phyloP scores from a whole-genome alignment of 2,888 invertebrate genomes.

The Gisinianus flammeolus region DNA sequence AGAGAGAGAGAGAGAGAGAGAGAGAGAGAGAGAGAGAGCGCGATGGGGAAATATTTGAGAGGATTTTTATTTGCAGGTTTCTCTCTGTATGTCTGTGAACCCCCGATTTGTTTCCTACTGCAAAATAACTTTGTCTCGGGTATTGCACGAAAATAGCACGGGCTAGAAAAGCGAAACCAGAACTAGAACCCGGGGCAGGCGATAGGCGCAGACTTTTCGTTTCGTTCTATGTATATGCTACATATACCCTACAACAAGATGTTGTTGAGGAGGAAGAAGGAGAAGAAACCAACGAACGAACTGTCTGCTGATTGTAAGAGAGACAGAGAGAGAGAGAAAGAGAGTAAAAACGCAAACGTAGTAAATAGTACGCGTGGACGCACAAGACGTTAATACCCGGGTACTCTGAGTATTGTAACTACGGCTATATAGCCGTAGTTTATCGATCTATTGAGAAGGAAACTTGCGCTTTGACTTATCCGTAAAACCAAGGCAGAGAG shows the following conservation, averaged over 20 bases:
- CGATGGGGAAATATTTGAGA: no score
- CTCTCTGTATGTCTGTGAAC: no score
- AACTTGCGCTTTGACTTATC: constrained; percentile 35
- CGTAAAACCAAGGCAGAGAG: constrained; percentile 12
- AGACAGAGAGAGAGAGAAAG: constrained; percentile 8
- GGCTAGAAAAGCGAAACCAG: no score
- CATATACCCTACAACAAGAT: neutral
- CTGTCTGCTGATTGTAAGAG: neutral
- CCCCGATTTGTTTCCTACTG: neutral
- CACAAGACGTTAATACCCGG: constrained; percentile 33
- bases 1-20: neutral
- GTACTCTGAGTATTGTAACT: constrained; percentile 27
- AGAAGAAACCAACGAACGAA: neutral
- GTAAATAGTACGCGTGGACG: constrained; percentile 38
- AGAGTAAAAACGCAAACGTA: constrained; percentile 40
- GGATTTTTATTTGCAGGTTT: no score
- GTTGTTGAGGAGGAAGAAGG: neutral
- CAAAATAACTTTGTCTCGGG: neutral
- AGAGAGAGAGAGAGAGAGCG: neutral
- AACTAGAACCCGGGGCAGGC: neutral
- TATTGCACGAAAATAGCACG: neutral
- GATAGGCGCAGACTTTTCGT: neutral
- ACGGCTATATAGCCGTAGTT: constrained; percentile 28
- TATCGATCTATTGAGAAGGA: constrained; percentile 27
- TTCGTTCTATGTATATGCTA: neutral